Conservation (phyloP, 2,888 invertebrate species). For the Drosophila meridiana region DNA sequence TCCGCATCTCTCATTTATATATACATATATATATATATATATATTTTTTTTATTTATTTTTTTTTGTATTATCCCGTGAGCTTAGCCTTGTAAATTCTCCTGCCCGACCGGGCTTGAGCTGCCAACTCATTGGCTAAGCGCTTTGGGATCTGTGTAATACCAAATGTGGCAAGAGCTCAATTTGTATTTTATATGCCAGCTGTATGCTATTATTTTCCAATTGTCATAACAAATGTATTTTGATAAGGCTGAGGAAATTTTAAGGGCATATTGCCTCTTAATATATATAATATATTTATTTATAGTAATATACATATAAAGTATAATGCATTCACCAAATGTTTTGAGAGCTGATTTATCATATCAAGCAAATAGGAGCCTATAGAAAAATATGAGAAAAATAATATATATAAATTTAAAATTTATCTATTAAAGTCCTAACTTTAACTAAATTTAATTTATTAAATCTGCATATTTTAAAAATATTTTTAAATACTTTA, state of each 20-base stretch:
- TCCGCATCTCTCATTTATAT: slow-evolving; percentile 15
- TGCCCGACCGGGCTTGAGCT: slow-evolving; percentile 44
- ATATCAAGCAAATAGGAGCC: too few relatives aligned
- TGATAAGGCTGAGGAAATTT: slow-evolving; percentile 16
- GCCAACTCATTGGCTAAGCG: slow-evolving; percentile 61
- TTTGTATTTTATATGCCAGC: slow-evolving; percentile 60
- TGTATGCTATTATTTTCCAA: slow-evolving; percentile 10
- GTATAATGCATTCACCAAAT: too few relatives aligned
- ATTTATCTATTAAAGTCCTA: too few relatives aligned
- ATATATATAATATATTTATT: too few relatives aligned
- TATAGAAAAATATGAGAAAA: too few relatives aligned
- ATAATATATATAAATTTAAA: too few relatives aligned
- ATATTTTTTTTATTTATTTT: not conserved
- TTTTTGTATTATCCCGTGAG: slow-evolving; percentile 36
- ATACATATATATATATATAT: not conserved
- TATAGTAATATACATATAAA: too few relatives aligned
- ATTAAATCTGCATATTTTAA: too few relatives aligned
- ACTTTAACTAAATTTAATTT: too few relatives aligned
- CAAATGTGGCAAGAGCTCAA: slow-evolving; percentile 73
- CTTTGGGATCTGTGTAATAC: slow-evolving; percentile 58
- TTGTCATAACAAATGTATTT: slow-evolving; percentile 25
- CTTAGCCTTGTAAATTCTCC: slow-evolving; percentile 67
- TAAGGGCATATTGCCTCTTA: not conserved
- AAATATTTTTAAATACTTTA: too few relatives aligned
- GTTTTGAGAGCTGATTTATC: too few relatives aligned